These are phyloP conservation scores for Drosophila pectinifera DNA, from an alignment of 1,140 invertebrate species.

Conservation along the genomic window DNA sequence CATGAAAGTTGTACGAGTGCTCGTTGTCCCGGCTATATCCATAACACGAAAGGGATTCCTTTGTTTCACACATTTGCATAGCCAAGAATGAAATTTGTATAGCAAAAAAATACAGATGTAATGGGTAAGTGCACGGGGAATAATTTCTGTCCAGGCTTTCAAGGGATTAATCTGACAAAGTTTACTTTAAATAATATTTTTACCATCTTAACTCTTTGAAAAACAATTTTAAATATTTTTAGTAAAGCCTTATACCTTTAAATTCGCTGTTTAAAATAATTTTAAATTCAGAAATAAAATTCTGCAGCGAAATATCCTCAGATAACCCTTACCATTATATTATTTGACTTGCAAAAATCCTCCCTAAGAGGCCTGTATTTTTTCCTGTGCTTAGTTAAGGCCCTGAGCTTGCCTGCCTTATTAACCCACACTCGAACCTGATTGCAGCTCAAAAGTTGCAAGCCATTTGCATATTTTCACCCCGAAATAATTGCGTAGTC, in stretches of 20 bases:
- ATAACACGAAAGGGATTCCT: slow-evolving; percentile 57
- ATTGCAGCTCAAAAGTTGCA: slow-evolving; percentile 48
- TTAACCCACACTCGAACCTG: slow-evolving; percentile 35
- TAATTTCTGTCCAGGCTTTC: not conserved
- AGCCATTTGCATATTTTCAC: slow-evolving; percentile 43
- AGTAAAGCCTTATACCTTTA: not conserved
- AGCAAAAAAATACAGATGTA: slow-evolving; percentile 35
- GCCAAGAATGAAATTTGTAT: slow-evolving; percentile 41
- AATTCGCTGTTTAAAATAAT: not conserved
- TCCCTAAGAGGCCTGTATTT: not conserved
- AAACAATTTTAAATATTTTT: not conserved
- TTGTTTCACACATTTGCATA: slow-evolving; percentile 69
- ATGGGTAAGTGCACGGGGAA: slow-evolving; percentile 3
- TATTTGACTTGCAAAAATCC: not conserved
- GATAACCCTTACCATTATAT: not conserved
- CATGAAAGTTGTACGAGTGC: slow-evolving; percentile 50
- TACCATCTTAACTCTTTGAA: not conserved
- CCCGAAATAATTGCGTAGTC: slow-evolving; percentile 40
- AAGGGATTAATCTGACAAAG: too few species aligned
- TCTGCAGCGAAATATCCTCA: not conserved
- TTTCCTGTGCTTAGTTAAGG: not conserved
- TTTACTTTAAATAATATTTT: not conserved
- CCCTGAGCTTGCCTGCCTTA: slow-evolving; percentile 39
- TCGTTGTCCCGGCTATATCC: slow-evolving; percentile 50
- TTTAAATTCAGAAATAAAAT: too few species aligned